These are phyloP conservation scores for Distichodus sexfasciatus DNA, from an alignment of 2,797 vertebrate species.

Conservation along the genomic window DNA sequence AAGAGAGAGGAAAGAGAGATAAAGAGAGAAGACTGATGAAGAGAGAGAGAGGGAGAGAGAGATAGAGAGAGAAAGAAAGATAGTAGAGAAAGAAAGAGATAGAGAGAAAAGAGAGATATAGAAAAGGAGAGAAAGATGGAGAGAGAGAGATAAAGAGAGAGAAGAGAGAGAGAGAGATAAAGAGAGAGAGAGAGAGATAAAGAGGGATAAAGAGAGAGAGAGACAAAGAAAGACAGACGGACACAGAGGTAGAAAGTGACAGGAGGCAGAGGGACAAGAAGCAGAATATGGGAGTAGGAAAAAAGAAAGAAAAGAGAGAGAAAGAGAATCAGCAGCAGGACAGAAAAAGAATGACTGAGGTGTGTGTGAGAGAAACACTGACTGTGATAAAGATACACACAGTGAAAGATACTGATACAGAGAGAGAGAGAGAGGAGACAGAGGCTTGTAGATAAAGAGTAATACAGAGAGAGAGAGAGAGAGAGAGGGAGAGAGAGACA, in stretches of 20 bases:
- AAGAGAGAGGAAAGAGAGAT: neutral
- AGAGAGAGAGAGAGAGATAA: neutral
- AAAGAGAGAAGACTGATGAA: neutral
- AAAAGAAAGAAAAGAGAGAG: neutral
- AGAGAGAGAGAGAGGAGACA: neutral
- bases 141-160: neutral
- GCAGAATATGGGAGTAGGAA: too few relatives aligned
- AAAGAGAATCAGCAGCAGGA: slow-evolving; percentile 10
- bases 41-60: neutral
- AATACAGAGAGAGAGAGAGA: neutral
- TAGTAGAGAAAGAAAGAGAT: neutral
- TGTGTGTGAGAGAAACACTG: neutral
- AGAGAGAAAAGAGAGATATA: neutral
- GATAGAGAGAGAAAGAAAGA: neutral
- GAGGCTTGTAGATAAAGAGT: neutral
- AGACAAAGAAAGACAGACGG: neutral
- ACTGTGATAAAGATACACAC: neutral
- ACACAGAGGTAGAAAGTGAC: neutral
- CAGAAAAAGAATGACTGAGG: slow-evolving; percentile 52
- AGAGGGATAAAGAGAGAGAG: neutral
- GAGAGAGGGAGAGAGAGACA: neutral
- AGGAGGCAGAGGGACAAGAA: neutral
- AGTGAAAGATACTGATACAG: neutral
- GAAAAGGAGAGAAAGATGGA: slow-evolving; percentile 2
- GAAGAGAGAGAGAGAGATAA: neutral